Evolutionary conservation across 2,797 vertebrate genomes (phyloP), one percentile per base, ranked within the genome.

Genomic region (Sternotherus odoratus): DNA sequence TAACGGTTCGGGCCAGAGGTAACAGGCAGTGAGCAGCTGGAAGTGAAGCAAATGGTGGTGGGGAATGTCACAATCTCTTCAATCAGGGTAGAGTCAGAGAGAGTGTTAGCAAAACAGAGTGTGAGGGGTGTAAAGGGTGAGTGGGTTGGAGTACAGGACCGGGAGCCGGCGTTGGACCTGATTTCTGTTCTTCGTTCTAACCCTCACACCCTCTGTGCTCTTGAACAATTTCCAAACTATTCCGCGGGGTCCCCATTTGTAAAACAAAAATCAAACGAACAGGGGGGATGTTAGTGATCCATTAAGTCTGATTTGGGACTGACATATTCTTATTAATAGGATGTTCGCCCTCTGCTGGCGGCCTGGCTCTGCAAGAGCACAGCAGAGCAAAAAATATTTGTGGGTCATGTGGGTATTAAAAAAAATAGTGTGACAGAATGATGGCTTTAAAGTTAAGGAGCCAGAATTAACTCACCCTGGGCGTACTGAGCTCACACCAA

Each of bases 301-400:
- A 1, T 2, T 21, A 53, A 87, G 72, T 66, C 87, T 88, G 57
- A 3, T 4, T 26, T 1, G 30, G 53, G 4, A 91, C 82, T 79
- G 77, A 8, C 92, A 93, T 94, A 51, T 82, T 16, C 12, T 74
- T 72, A 5, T 43, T 56, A 87, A 94, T 80, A 15, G 9, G 86
- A 13, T 12, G 95, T 50, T 86, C 88, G 92, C 96, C 96, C 96
- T 96, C 96, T 97, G 94, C 96, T 94, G 96, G 96, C 75, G 16
- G 90, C 75, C 80, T 48, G 80, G 1, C 88, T 36, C 77, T 77
- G 85, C 85, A 82, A 60, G 79, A 94, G 85, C 75, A 0, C 6
- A 39, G 56, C 66, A 75, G 5, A 57, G 39, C 77, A 77, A 89
- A 66, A 48, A 78, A 85, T 1, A 0, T 9, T 2, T 21, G 11